Percentiles rank a stretch among this genome's conserved stretches.
phyloP scores from a whole-genome alignment of 2,113 vertebrate genomes.

The Arvicanthis niloticus region DNA sequence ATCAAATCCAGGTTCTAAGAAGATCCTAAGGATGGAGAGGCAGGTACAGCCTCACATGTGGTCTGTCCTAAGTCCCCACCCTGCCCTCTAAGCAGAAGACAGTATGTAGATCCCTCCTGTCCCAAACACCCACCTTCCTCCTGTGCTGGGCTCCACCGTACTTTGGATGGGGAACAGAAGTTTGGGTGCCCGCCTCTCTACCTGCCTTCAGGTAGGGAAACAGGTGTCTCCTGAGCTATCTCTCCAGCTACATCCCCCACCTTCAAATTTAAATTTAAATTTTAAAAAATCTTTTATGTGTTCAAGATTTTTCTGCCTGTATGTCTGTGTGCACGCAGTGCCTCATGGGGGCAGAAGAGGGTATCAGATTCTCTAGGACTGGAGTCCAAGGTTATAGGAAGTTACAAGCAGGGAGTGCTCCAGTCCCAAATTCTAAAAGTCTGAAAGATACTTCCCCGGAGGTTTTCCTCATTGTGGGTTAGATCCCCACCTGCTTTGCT shows the following conservation, averaged over 20 bases:
- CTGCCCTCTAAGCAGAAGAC: neutral
- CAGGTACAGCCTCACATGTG: neutral
- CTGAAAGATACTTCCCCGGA: neutral
- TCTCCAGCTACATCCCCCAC: neutral
- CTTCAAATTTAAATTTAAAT: neutral
- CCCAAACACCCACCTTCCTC: neutral
- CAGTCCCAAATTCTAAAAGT: neutral
- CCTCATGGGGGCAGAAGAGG: neutral
- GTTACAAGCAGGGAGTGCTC: neutral
- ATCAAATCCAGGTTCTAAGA: neutral
- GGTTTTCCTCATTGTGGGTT: neutral
- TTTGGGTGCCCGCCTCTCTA: neutral
- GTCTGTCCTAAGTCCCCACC: neutral
- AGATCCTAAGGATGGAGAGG: slow-evolving; percentile 14
- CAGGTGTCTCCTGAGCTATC: neutral
- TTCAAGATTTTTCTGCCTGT: neutral
- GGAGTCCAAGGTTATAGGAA: neutral
- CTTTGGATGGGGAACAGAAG: neutral
- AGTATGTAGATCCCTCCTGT: neutral
- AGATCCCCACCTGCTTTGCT: neutral
- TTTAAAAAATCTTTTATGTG: neutral
- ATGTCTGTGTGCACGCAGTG: neutral
- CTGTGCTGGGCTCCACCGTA: neutral
- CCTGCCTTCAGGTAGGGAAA: neutral
- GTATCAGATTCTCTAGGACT: neutral